These are phyloP conservation scores for Dione vanillae DNA, from an alignment of 2,888 invertebrate species.

Conservation along the genomic window DNA sequence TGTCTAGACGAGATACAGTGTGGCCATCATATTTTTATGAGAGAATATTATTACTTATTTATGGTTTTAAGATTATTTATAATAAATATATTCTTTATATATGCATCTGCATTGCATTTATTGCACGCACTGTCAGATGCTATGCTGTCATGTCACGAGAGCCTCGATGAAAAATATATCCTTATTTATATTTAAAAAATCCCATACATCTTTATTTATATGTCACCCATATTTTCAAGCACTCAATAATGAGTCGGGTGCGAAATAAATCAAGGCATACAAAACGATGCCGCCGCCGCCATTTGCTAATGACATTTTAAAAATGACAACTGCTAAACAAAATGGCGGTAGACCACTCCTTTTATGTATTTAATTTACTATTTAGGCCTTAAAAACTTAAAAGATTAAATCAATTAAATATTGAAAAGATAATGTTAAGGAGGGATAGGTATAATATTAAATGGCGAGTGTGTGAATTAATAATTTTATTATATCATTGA, in stretches of 20 bases:
- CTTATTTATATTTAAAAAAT: constrained; percentile 4
- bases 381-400: constrained; percentile 1
- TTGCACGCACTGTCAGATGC: too few relatives aligned
- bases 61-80: too few relatives aligned
- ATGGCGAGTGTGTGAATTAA: too few relatives aligned
- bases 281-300: constrained; percentile 32
- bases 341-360: constrained; percentile 44
- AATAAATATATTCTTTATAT: too few relatives aligned
- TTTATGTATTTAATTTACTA: constrained; percentile 30
- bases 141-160: too few relatives aligned
- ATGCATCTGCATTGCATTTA: too few relatives aligned
- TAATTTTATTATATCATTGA: too few relatives aligned
- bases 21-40: neutral
- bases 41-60: too few relatives aligned
- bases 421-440: too few relatives aligned
- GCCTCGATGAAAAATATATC: neutral
- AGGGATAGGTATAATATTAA: too few relatives aligned
- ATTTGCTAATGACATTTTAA: constrained; percentile 60
- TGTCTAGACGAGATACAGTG: constrained; percentile 4
- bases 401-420: too few relatives aligned
- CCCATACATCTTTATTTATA: constrained; percentile 31
- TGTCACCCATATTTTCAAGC: constrained; percentile 34
- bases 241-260: constrained; percentile 37
- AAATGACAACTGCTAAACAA: constrained; percentile 58
- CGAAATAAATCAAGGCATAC: constrained; percentile 41